phyloP scores from a whole-genome alignment of 2,113 vertebrate genomes.

The Forbesichthys papilliferus region DNA sequence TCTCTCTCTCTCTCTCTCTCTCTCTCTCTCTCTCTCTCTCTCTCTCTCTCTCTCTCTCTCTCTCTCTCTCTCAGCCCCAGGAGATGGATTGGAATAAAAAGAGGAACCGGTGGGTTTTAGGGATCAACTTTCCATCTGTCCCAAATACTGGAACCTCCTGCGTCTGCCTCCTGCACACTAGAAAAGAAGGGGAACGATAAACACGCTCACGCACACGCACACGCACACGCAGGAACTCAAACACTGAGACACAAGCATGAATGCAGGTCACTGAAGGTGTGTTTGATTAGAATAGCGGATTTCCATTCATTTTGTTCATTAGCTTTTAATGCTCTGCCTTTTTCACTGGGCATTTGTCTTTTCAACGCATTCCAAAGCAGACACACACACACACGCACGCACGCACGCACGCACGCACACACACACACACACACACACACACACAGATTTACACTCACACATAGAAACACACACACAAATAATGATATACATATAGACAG shows the following conservation, averaged over 20 bases:
- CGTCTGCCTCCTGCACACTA: conserved; percentile 33
- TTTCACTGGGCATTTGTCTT: conserved; percentile 11
- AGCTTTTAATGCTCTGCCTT: conserved; percentile 24
- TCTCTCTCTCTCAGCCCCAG: conserved; percentile 48
- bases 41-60: conserved; percentile 22
- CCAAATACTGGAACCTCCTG: conserved; percentile 55
- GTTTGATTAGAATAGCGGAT: conserved; percentile 20
- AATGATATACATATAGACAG: not conserved
- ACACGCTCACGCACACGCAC: conserved; percentile 3
- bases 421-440: not conserved
- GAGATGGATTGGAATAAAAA: conserved; percentile 63
- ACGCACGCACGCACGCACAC: not conserved
- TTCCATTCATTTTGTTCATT: conserved; percentile 27
- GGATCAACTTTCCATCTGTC: conserved; percentile 61
- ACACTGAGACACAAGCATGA: conserved; percentile 4
- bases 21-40: conserved; percentile 5
- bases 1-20: conserved; percentile 46
- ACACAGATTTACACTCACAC: not conserved
- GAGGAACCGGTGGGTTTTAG: conserved; percentile 55
- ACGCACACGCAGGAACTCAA: not conserved
- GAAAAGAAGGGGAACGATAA: conserved; percentile 46
- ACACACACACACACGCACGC: not conserved
- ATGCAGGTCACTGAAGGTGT: conserved; percentile 9
- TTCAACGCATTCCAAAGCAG: not conserved
- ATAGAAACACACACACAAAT: not conserved